phyloP scores from a whole-genome alignment of 2,113 vertebrate genomes.

The Delphinus delphis region DNA sequence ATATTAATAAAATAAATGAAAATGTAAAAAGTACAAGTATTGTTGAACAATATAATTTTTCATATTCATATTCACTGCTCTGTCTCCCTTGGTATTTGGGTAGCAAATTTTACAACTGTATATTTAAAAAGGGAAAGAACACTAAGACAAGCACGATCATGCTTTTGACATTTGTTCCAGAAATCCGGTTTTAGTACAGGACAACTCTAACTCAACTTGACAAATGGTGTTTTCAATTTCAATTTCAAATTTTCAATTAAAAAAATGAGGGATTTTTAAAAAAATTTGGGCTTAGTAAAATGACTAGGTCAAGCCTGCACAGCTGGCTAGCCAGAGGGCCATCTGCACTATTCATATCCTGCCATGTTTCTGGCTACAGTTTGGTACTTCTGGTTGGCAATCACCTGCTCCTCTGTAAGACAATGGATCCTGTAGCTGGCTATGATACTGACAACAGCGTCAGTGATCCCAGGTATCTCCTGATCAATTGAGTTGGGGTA shows the following conservation, averaged over 20 bases:
- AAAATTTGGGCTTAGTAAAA: neutral
- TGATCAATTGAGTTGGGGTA: neutral
- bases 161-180: neutral
- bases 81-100: neutral
- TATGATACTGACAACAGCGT: neutral
- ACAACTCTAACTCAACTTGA: neutral
- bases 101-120: neutral
- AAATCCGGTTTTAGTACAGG: neutral
- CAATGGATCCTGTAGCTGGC: neutral
- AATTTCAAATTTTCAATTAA: neutral
- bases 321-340: neutral
- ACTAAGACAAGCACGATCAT: neutral
- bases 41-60: neutral
- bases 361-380: neutral
- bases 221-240: neutral
- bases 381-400: neutral
- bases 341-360: fast-evolving
- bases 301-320: neutral
- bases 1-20: neutral
- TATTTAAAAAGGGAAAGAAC: neutral
- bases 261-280: neutral
- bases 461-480: neutral
- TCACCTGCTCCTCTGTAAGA: neutral
- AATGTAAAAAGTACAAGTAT: neutral
- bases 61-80: neutral